Evolutionary conservation across 2,888 invertebrate species (phyloP), one percentile per base, ranked within the genome.

Genomic region (Diaphora mendica): DNA sequence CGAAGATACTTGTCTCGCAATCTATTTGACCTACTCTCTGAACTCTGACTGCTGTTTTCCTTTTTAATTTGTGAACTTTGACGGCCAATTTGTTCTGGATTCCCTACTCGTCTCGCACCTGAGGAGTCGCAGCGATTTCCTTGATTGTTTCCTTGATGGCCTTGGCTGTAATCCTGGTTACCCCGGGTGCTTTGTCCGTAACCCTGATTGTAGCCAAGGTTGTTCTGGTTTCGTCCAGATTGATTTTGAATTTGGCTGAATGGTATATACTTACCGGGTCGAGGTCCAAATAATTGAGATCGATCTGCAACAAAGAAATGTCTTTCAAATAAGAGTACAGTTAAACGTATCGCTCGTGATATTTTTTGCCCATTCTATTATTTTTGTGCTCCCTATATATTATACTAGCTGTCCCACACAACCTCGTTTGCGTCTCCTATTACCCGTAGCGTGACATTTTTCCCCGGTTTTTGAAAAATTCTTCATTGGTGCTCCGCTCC

Each of bases 201-300:
- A 13, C 68, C 35, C 23, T 68, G 68, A 26, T 59, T 55, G 55
- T 35, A 68, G 55, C 55, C 17, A 39, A 87, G 59, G 39, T 59
- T 35, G 48, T 79, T 75, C 74, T 86, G 82, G 0, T 80, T 76
- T n/a, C 81, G 83, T 35, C 77, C 77, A 69, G 68, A 51, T 39
- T 81, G 75, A 15, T 78, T 77, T 9, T 77, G 69, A 59, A 72
- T 64, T 35, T 84, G 84, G 73, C 82, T 44, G 48, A 74, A 81
- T 0, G 92, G 88, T 20, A 91, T 89, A 86, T 94, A 95, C 48
- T 93, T 94, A 62, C 92, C 87, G 20, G 94, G 91, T 20, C 90
- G 88, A 0, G 95, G 95, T 0, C 95, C 95, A 81, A 81, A 93
- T 0, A 92, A 91, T 0, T 92, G 90, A 20, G 94, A 92, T 0